A percentile compares a stretch with the other conserved stretches of the same genome.
These are phyloP conservation scores for Otolemur crassicaudatus DNA, from an alignment of 2,797 vertebrate species.

Conservation along the genomic window DNA sequence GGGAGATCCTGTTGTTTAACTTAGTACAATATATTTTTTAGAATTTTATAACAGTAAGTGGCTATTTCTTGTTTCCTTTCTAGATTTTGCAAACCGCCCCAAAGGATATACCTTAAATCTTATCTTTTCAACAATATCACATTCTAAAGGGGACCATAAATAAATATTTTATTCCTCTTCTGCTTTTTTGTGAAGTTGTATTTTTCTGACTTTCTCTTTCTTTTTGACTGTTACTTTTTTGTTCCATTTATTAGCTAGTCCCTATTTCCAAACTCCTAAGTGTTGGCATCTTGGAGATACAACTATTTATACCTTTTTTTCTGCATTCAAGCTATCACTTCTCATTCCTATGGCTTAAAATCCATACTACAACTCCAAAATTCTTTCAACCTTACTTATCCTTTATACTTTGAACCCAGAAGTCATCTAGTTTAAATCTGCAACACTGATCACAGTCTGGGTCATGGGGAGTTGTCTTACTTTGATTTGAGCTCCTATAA, in stretches of 20 bases:
- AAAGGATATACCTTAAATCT: background rate
- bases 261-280: background rate
- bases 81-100: background rate
- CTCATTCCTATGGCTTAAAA: background rate
- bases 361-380: background rate
- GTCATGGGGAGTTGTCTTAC: background rate
- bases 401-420: background rate
- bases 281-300: background rate
- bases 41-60: background rate
- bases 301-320: background rate
- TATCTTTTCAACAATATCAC: background rate
- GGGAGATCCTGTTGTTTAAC: background rate
- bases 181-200: background rate
- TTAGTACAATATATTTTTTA: background rate
- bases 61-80: background rate
- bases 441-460: background rate
- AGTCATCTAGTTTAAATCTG: background rate
- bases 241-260: background rate
- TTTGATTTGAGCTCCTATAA: background rate
- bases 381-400: background rate
- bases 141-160: background rate
- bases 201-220: background rate
- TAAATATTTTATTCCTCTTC: background rate
- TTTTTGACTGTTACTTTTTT: background rate
- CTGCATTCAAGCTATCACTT: background rate